Base-by-base conservation (phyloP, 1,140 invertebrate genomes). In the Drosophila murphyi region DNA sequence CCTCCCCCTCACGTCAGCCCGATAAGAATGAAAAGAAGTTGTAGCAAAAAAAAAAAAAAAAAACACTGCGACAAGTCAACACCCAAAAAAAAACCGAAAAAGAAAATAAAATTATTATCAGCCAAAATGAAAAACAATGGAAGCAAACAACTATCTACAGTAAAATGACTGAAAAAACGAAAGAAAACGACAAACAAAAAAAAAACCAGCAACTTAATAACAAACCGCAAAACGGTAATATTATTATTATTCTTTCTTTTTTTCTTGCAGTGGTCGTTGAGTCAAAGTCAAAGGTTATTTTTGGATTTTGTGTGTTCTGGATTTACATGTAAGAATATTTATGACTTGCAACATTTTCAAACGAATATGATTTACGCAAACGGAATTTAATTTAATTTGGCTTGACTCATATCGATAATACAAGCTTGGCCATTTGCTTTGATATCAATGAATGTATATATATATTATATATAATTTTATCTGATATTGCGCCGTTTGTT, bases 141-240 rank as follows among this genome's bases (percentile, higher is more conserved):
- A 57, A 34, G 31, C 57, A 69, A 75, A 57, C 57, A 75, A 75
- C 71, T 63, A 71, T 28, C 54, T 41, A 34, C 5, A 8, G 35
- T 8, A 50, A 39, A 60, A 48, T 56, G 57, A 31, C 51, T 35
- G 72, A 75, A 71, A 69, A 57, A 70, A 52, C 60, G 37, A 67
- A 31, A 32, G 12, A 35, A 20, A 20, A 20, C 20, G 20, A 20
- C 20, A 7, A 39, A 7, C 28, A n/a, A 54, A 48, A 32, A 48
- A 32, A 45, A 6, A 10, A 31, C 20, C 20, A 20, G 20, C 20
- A 20, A 20, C 20, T 20, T 20, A 20, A 20, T 20, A 20, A 20
- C 20, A 20, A 20, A 20, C 20, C 20, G 20, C 20, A 37, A 0
- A 8, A 60, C 48, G n/a, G 6, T 12, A n/a, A 32, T 52, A 32